Percentiles rank a stretch among this genome's conserved stretches.
phyloP scores from a whole-genome alignment of 2,888 invertebrate genomes.

The Apocheima hispidaria region DNA sequence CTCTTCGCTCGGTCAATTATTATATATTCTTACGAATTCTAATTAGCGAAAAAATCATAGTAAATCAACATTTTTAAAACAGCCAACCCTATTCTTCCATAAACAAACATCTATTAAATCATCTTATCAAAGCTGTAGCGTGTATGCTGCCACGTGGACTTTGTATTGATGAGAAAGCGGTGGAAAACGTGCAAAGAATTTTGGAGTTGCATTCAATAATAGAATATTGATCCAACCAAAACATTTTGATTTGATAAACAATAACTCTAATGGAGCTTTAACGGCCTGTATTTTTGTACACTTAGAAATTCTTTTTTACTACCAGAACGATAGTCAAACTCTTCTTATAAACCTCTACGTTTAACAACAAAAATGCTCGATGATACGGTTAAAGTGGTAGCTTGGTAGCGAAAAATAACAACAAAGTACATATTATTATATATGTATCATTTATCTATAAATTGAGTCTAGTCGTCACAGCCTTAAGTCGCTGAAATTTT shows the following conservation, averaged over 20 bases:
- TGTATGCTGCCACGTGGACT: slow-evolving; percentile 8
- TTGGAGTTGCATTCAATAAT: not conserved
- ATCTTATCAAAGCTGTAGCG: not conserved
- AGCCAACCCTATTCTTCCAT: not conserved
- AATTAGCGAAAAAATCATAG: too few species aligned
- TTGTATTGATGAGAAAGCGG: not conserved
- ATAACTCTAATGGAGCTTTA: too few species aligned
- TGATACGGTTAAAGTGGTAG: not conserved
- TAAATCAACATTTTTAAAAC: not conserved
- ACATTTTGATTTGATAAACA: not conserved
- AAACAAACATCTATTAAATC: not conserved
- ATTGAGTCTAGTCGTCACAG: not conserved
- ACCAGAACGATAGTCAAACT: not conserved
- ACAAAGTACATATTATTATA: not conserved
- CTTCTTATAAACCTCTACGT: not conserved
- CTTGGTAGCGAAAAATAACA: not conserved
- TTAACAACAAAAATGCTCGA: not conserved
- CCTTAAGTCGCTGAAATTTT: slow-evolving; percentile 19
- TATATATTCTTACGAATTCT: too few species aligned
- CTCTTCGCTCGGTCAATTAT: too few species aligned
- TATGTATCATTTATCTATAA: not conserved
- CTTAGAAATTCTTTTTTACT: not conserved
- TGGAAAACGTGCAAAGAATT: not conserved
- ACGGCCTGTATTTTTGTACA: not conserved
- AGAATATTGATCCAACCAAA: not conserved